A percentile compares a stretch with the other conserved stretches of the same genome.
These are phyloP conservation scores for Sycophila sp. DNA, from an alignment of 1,140 invertebrate species.

Conservation along the genomic window DNA sequence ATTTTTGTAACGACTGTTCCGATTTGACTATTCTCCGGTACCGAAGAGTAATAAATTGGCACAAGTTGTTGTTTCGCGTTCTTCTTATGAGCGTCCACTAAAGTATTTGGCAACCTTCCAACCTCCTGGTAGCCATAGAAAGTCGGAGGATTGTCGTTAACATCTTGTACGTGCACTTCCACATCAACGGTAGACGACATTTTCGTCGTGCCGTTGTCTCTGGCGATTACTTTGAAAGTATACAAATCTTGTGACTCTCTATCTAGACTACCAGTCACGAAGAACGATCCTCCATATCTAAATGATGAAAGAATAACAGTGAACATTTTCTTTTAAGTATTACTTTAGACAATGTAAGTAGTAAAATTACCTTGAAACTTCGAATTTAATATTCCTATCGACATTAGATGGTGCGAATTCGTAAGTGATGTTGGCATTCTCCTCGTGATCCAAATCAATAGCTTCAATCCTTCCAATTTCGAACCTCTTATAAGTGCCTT, in stretches of 20 bases:
- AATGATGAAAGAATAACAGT: background rate
- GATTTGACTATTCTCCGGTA: slow-evolving; percentile 75
- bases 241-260: slow-evolving; percentile 79
- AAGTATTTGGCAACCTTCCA: slow-evolving; percentile 40
- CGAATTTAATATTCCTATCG: slow-evolving; percentile 71
- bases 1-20: slow-evolving; percentile 78
- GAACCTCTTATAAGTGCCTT: slow-evolving; percentile 77
- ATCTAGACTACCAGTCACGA: slow-evolving; percentile 80
- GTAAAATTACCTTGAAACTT: slow-evolving; percentile 49
- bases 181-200: slow-evolving; percentile 79
- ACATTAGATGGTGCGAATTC: slow-evolving; percentile 57
- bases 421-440: slow-evolving; percentile 82
- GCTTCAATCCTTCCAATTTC: slow-evolving; percentile 81
- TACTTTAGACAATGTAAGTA: background rate
- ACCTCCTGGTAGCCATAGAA: slow-evolving; percentile 79
- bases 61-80: slow-evolving; percentile 46
- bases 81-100: background rate
- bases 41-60: slow-evolving; percentile 77
- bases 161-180: slow-evolving; percentile 81
- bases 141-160: slow-evolving; percentile 80
- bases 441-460: slow-evolving; percentile 78
- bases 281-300: slow-evolving; percentile 77
- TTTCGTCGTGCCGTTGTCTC: slow-evolving; percentile 74
- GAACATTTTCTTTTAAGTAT: background rate
- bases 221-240: slow-evolving; percentile 78